These are phyloP conservation scores for Entomobrya multifasciata DNA, from an alignment of 2,888 invertebrate genomes.

Conservation along the genomic window DNA sequence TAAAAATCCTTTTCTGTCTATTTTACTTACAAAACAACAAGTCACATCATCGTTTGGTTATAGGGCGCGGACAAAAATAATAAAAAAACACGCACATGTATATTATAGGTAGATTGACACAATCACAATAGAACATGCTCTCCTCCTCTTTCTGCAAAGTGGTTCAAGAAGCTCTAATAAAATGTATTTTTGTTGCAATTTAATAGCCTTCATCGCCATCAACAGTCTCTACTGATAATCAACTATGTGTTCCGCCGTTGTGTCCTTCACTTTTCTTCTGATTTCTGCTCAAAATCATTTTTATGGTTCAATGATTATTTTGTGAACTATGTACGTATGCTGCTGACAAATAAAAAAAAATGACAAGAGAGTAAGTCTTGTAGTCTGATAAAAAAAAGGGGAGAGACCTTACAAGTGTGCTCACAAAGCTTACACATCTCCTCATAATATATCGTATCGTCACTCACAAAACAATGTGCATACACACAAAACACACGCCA, in stretches of 20 bases:
- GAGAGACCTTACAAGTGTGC: constrained; percentile 40
- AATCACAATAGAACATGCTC: too few relatives aligned
- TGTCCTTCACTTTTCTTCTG: constrained; percentile 40
- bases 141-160: too few relatives aligned
- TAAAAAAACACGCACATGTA: background rate
- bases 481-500: constrained; percentile 2
- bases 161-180: too few relatives aligned
- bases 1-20: constrained; percentile 10
- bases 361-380: background rate
- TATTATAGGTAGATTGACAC: too few relatives aligned
- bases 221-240: too few relatives aligned
- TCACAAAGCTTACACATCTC: too few relatives aligned
- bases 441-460: too few relatives aligned
- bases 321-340: too few relatives aligned
- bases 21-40: background rate
- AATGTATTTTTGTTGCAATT: background rate
- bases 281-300: constrained; percentile 33
- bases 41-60: background rate
- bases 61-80: constrained; percentile 39
- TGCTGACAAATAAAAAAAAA: too few relatives aligned
- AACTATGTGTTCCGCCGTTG: too few relatives aligned
- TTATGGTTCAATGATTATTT: background rate
- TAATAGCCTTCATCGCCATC: too few relatives aligned
- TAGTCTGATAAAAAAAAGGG: constrained; percentile 7
- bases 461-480: background rate